These are phyloP conservation scores for Mesitornis unicolor DNA, from an alignment of 2,113 vertebrate species.

Conservation along the genomic window DNA sequence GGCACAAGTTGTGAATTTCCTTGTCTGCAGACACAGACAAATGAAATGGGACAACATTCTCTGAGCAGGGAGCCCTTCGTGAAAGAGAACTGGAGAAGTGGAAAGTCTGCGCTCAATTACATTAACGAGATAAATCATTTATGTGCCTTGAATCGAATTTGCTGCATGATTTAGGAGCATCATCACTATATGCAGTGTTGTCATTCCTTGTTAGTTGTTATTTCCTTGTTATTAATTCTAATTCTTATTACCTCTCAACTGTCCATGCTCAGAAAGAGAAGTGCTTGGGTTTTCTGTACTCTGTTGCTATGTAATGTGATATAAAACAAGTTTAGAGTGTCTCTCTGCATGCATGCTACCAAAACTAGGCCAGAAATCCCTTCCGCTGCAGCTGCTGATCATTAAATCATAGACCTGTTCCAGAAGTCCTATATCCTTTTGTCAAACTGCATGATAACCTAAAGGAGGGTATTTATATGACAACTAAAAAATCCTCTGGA, in stretches of 20 bases:
- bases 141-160: neutral
- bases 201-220: conserved; percentile 44
- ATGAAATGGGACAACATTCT: neutral
- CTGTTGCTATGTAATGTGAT: conserved; percentile 69
- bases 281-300: conserved; percentile 21
- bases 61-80: neutral
- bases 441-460: neutral
- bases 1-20: neutral
- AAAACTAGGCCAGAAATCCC: conserved; percentile 56
- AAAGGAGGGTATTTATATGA: neutral
- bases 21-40: neutral
- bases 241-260: conserved; percentile 18
- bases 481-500: neutral
- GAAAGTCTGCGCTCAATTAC: neutral
- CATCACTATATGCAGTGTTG: neutral
- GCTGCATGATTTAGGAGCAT: conserved; percentile 21
- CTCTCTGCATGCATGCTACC: conserved; percentile 24
- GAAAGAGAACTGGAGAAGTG: neutral
- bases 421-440: neutral
- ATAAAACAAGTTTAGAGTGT: conserved; percentile 61
- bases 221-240: conserved; percentile 41
- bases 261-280: neutral
- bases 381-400: conserved; percentile 57
- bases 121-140: conserved; percentile 28
- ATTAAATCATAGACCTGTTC: conserved; percentile 68